A percentile compares a stretch with the other conserved stretches of the same genome.
These are phyloP conservation scores for Cassiopea andromeda DNA, from an alignment of 30 jellyfish, hydroid and myxozoan genomes.

Conservation along the genomic window DNA sequence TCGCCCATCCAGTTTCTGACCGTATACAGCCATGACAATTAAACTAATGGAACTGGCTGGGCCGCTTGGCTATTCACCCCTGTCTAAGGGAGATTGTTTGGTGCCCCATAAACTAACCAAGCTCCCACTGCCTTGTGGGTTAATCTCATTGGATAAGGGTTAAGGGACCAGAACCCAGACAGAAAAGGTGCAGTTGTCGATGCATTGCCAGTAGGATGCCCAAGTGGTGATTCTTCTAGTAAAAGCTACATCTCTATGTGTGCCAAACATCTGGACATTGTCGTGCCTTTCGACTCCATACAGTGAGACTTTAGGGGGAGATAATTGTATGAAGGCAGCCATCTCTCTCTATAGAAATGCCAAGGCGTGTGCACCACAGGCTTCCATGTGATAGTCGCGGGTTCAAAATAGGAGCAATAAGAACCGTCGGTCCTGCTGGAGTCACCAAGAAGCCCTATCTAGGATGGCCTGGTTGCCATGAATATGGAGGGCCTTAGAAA, in stretches of 20 bases:
- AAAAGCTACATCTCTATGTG: conserved; percentile 11
- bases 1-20: too few relatives aligned
- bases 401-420: not conserved
- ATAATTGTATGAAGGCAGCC: conserved; percentile 9
- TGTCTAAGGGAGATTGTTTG: not conserved
- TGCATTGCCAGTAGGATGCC: conserved; percentile 2
- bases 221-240: not conserved
- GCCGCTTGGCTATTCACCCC: too few relatives aligned
- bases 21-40: too few relatives aligned
- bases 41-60: too few relatives aligned
- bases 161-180: not conserved
- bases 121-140: conserved; percentile 40
- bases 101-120: not conserved
- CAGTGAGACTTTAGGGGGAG: conserved; percentile 1
- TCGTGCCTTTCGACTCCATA: conserved; percentile 7
- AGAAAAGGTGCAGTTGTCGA: conserved; percentile 7
- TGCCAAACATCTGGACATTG: conserved; percentile 24
- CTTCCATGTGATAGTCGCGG: conserved; percentile 34
- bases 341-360: conserved; percentile 10
- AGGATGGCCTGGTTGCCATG: conserved; percentile 33
- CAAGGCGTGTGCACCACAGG: conserved; percentile 29
- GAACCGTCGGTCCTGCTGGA: conserved; percentile 20
- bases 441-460: conserved; percentile 12
- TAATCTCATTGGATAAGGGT: not conserved
- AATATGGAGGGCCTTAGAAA: conserved; percentile 21